Evolutionary conservation across 2,888 invertebrate species (phyloP), one percentile per base, ranked within the genome.

Genomic region (Hanleya hanleyi): DNA sequence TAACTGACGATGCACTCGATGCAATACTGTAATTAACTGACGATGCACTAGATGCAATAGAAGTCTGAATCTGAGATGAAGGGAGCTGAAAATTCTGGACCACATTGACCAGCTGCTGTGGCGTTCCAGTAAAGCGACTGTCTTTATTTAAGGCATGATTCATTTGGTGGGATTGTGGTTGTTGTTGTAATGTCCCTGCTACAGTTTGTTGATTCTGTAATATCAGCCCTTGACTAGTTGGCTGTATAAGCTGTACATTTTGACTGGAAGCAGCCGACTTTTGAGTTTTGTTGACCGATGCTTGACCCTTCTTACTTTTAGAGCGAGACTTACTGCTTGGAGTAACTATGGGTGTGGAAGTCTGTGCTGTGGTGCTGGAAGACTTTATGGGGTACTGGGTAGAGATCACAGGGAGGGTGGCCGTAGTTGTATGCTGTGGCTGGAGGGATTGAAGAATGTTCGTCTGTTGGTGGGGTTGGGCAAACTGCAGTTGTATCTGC

Each of bases 321-420:
- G 15, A 29, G 1, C 67, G 47, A 9, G 70, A 65, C n/a, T 69
- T 71, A 77, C 74, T 29, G 71, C 69, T 18, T 71, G 77, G 38
- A 79, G 79, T 15, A 75, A 71, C 47, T 77, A 71, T 22, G 77
- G 72, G 37, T 78, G 78, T 70, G 41, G 22, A 76, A 78, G 33
- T 73, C 15, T 22, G 26, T 71, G 70, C 4, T 36, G 51, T 15
- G 33, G 35, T 6, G 22, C 15, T 37, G 62, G 57, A 57, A 57
- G 57, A 26, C 57, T 57, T 22, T 22, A 57, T 50, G 41, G 51
- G 29, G 29, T 57, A 29, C 32, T 72, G 77, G 61, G 68, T 71
- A 38, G 67, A 33, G 22, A 64, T 67, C 12, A 66, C 51, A 38
- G 66, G 68, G 35, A 49, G 67, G 35, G 62, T 38, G 50, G 70